Evolutionary conservation across 2,888 invertebrate genomes (phyloP).

Genomic region (Cordilura impudica): DNA sequence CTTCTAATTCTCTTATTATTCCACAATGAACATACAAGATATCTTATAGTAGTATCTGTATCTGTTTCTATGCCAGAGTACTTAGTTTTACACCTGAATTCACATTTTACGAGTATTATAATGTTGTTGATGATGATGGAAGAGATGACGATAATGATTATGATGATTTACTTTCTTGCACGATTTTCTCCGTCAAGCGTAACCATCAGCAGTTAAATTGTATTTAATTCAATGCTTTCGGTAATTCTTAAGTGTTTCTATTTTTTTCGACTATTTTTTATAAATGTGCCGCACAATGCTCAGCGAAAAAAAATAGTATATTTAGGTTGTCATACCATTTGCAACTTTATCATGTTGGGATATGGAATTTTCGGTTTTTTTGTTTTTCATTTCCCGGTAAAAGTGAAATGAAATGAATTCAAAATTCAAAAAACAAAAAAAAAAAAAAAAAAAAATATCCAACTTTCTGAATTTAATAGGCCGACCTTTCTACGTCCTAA

Average conservation of each 20-base stretch:
- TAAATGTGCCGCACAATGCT: too few species aligned
- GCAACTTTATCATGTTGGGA: too few species aligned
- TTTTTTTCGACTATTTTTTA: not conserved
- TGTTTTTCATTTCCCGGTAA: too few species aligned
- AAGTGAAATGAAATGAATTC: too few species aligned
- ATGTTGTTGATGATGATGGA: constrained; percentile 20
- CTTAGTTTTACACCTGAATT: constrained; percentile 56
- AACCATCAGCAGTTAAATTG: constrained; percentile 44
- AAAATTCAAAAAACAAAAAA: too few species aligned
- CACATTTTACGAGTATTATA: constrained; percentile 15
- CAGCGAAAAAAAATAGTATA: too few species aligned
- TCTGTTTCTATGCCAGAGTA: constrained; percentile 22
- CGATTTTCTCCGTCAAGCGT: constrained; percentile 49
- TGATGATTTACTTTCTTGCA: constrained; percentile 42
- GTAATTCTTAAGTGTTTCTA: constrained; percentile 19
- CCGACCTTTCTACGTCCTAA: too few species aligned
- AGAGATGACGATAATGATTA: not conserved
- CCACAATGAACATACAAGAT: not conserved
- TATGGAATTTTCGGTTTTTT: too few species aligned
- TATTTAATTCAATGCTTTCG: constrained; percentile 39
- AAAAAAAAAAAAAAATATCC: too few species aligned
- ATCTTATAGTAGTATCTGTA: not conserved
- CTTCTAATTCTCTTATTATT: not conserved
- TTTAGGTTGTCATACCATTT: too few species aligned
- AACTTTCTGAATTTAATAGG: too few species aligned